A percentile compares a stretch with the other conserved stretches of the same genome.
Conservation (phyloP, 2,113 vertebrate genomes). For the Archilochus colubris region DNA sequence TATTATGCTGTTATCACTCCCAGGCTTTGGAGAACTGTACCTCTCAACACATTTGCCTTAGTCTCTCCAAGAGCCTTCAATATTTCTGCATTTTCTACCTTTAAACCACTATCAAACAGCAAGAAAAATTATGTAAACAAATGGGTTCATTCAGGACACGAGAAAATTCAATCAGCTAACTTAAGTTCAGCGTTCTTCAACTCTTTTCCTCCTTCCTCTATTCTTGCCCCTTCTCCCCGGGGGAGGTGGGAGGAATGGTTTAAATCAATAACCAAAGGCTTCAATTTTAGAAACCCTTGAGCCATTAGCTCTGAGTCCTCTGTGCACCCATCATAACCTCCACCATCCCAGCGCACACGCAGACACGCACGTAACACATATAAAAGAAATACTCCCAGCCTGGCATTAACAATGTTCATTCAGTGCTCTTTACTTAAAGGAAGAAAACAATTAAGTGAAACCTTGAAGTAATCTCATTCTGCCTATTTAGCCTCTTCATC, state of each 20-base stretch:
- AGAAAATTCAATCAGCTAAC: constrained; percentile 5
- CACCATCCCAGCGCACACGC: neutral
- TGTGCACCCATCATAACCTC: neutral
- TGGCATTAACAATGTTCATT: constrained; percentile 72
- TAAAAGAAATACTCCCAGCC: constrained; percentile 54
- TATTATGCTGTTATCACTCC: neutral
- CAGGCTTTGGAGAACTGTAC: neutral
- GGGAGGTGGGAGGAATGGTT: constrained; percentile 66
- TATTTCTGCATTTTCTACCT: neutral
- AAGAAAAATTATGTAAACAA: neutral
- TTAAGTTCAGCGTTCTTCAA: neutral
- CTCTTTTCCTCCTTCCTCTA: neutral
- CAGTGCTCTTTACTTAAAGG: constrained; percentile 80
- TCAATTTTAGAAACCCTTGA: constrained; percentile 60
- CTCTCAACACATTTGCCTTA: neutral
- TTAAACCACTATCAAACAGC: neutral
- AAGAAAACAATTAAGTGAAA: constrained; percentile 88
- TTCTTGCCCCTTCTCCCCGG: neutral
- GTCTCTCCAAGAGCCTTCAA: neutral
- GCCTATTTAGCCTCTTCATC: constrained; percentile 83
- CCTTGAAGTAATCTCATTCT: constrained; percentile 84
- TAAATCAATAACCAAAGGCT: constrained; percentile 71
- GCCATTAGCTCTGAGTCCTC: neutral
- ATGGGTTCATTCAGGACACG: neutral
- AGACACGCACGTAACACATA: neutral